Evolutionary conservation across 2,888 invertebrate species (phyloP).

Genomic region (Fabriciana adippe): DNA sequence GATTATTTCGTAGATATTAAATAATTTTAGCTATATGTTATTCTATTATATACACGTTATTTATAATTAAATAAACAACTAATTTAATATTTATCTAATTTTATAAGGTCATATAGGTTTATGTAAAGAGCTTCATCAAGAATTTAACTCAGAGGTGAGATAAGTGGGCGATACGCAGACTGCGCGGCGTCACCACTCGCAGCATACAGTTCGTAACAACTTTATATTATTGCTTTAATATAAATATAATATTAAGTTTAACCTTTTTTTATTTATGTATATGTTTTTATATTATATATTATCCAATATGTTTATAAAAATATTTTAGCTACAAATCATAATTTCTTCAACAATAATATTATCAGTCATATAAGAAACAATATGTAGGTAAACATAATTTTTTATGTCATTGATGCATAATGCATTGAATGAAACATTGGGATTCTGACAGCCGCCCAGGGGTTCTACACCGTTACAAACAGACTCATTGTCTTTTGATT

Average conservation of each 20-base stretch:
- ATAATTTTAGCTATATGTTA: too few relatives aligned
- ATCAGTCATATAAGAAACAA: not conserved
- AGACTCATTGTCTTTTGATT: constrained; percentile 74
- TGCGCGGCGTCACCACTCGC: constrained; percentile 58
- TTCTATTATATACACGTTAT: too few relatives aligned
- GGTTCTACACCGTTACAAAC: constrained; percentile 65
- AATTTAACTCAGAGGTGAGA: constrained; percentile 42
- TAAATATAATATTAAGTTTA: too few relatives aligned
- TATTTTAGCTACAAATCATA: not conserved
- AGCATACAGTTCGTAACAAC: constrained; percentile 40
- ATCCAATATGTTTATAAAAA: not conserved
- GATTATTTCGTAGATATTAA: too few relatives aligned
- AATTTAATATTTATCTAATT: constrained; percentile 14
- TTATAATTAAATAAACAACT: too few relatives aligned
- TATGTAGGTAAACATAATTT: constrained; percentile 32
- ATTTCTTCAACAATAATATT: not conserved
- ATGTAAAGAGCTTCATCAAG: constrained; percentile 29
- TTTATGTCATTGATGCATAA: constrained; percentile 63
- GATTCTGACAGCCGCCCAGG: constrained; percentile 50
- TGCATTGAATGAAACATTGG: constrained; percentile 51
- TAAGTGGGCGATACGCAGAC: constrained; percentile 54
- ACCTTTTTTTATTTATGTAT: too few relatives aligned
- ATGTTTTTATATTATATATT: too few relatives aligned
- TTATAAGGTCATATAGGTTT: constrained; percentile 19
- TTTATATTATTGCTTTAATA: not conserved